Percentiles rank a stretch among this genome's conserved stretches.
Conservation (phyloP, 2,113 vertebrate species). For the Tretioscincus oriximinensis region DNA sequence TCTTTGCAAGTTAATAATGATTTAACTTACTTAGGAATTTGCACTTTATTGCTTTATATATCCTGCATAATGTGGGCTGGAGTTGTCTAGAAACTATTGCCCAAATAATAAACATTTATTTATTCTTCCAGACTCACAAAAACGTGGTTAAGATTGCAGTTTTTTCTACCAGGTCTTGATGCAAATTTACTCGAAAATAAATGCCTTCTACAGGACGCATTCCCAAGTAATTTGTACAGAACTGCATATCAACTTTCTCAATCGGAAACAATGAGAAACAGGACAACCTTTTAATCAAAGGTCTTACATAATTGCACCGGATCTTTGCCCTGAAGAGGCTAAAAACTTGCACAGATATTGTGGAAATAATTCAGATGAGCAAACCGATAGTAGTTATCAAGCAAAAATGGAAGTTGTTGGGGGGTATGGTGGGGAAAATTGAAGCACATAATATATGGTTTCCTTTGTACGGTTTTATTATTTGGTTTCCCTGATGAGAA, state of each 20-base stretch:
- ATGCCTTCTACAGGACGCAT: background rate
- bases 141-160: background rate
- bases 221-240: background rate
- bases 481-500: constrained; percentile 16
- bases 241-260: background rate
- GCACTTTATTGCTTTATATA: constrained; percentile 19
- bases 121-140: background rate
- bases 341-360: background rate
- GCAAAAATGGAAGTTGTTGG: background rate
- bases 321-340: background rate
- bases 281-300: background rate
- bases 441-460: background rate
- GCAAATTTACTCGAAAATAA: background rate
- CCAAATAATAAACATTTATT: background rate
- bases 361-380: background rate
- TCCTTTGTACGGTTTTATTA: background rate
- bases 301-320: background rate
- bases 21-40: constrained; percentile 26
- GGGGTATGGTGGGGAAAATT: background rate
- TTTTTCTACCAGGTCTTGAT: background rate
- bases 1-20: constrained; percentile 16
- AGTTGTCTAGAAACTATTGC: background rate
- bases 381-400: background rate
- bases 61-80: constrained; percentile 17
- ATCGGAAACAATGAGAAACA: background rate